Base-by-base conservation (phyloP, 92 coral and sea anemone species). In the Zoanthus sociatus region DNA sequence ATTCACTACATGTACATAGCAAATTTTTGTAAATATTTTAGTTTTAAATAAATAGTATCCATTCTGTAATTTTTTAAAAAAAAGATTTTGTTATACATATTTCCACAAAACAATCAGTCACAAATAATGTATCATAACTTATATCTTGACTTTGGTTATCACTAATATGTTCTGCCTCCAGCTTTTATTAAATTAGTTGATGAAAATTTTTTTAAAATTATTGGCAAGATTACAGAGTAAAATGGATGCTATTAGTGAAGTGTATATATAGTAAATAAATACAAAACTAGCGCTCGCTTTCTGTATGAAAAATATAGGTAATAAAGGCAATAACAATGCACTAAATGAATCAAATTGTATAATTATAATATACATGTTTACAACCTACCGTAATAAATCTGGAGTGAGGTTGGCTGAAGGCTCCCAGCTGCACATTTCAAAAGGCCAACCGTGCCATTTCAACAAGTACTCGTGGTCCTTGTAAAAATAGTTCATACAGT, bases 391-490 rank as follows among this genome's bases (percentile, higher is more conserved):
- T 82, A 86, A 42, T 63, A 86, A 82, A 45, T 64, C 48, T 44
- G 76, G 77, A 5, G 67, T 76, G 48, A 86, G 81, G 77, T 86
- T 33, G 55, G 63, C 70, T 53, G 84, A 66, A 32, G 84, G 89
- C 84, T 86, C 84, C 89, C 77, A 86, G 63, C 77, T 76, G 67
- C 84, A 86, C 20, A 63, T 50, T 5, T 86, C 56, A 46, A 44
- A 86, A 18, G 84, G 89, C 89, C 84, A 86, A 37, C 89, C 89
- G 77, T 45, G 44, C 89, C 84, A 86, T 77, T 86, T 86, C 66
- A 86, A 45, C 54, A 87, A 51, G 70, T 87, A 87, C 63, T 87
- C 79, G 51, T 77, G 71, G 78, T 83, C 90, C 78, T 68, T 64
- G 60, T 12, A 17, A 67, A 69, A 71, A 44, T 54, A 55, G 73